Evolutionary conservation across 2,888 invertebrate species (phyloP).

Genomic region (Melanotus villosus): DNA sequence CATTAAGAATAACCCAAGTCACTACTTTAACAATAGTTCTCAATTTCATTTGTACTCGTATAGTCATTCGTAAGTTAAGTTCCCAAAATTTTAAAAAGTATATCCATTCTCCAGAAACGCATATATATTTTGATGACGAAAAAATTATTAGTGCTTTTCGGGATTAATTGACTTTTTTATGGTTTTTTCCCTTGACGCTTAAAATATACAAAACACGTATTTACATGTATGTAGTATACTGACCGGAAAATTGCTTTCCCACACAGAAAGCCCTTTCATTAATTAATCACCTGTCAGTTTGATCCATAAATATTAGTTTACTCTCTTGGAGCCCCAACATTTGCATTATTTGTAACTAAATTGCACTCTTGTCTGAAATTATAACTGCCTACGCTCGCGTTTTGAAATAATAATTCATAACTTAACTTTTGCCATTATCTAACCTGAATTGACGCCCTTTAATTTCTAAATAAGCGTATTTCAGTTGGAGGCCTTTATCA

Average conservation of each 20-base stretch:
- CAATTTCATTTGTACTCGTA: no score
- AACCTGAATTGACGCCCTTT: neutral
- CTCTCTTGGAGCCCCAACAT: neutral
- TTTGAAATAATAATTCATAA: neutral
- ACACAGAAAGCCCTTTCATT: conserved; percentile 16
- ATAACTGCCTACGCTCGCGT: neutral
- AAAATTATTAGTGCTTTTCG: no score
- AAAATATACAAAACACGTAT: conserved; percentile 9
- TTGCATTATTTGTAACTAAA: conserved; percentile 11
- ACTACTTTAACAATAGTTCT: no score
- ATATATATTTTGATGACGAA: no score
- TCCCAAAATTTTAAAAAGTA: no score
- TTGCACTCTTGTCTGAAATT: conserved; percentile 13
- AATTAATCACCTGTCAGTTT: conserved; percentile 26
- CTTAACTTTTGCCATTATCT: neutral
- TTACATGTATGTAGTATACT: conserved; percentile 13
- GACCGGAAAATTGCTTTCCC: conserved; percentile 22
- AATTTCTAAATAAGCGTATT: conserved; percentile 8
- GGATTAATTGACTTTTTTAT: neutral
- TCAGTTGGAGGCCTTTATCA: neutral
- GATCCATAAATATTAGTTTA: conserved; percentile 25
- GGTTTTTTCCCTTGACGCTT: no score
- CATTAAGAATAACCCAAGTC: no score
- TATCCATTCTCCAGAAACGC: no score
- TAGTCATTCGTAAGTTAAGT: no score